phyloP scores from a whole-genome alignment of 2,888 invertebrate genomes.

The Tyria jacobaeae region DNA sequence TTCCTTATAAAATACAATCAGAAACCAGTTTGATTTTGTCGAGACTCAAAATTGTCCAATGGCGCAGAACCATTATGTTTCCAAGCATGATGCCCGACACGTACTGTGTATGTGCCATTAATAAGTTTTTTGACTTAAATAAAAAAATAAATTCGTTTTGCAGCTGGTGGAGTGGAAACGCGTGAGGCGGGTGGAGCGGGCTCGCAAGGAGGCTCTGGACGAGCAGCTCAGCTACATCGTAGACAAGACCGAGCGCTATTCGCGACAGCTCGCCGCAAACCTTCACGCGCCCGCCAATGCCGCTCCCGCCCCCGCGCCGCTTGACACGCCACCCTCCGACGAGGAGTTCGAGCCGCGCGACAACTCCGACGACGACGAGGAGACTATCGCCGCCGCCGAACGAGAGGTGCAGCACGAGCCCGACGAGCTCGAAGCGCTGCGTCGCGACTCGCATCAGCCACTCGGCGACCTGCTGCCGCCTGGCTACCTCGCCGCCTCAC shows the following conservation, averaged over 20 bases:
- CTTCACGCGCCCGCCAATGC: conserved; percentile 76
- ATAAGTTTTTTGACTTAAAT: neutral
- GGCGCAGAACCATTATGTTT: no score
- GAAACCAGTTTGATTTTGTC: no score
- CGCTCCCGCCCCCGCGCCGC: conserved; percentile 6
- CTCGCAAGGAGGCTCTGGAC: conserved; percentile 97
- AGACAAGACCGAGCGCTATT: conserved; percentile 99
- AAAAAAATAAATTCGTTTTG: neutral
- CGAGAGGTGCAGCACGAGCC: conserved; percentile 87
- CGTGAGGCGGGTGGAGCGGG: conserved; percentile 96
- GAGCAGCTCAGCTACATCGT: conserved; percentile 99
- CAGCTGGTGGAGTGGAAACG: conserved; percentile 97
- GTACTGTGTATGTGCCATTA: no score
- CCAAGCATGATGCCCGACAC: no score
- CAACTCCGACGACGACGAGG: conserved; percentile 95
- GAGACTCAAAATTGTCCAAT: no score
- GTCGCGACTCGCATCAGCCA: conserved; percentile 95
- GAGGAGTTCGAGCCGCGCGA: conserved; percentile 94
- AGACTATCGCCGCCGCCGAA: conserved; percentile 96
- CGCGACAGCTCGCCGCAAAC: conserved; percentile 95
- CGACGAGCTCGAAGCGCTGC: conserved; percentile 93
- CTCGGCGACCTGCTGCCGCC: conserved; percentile 95
- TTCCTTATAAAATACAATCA: no score
- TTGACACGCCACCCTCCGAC: conserved; percentile 65
- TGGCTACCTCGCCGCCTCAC: conserved; percentile 91